These are phyloP conservation scores for Odocoileus hemionus DNA, from an alignment of 2,113 vertebrate genomes.

Conservation along the genomic window DNA sequence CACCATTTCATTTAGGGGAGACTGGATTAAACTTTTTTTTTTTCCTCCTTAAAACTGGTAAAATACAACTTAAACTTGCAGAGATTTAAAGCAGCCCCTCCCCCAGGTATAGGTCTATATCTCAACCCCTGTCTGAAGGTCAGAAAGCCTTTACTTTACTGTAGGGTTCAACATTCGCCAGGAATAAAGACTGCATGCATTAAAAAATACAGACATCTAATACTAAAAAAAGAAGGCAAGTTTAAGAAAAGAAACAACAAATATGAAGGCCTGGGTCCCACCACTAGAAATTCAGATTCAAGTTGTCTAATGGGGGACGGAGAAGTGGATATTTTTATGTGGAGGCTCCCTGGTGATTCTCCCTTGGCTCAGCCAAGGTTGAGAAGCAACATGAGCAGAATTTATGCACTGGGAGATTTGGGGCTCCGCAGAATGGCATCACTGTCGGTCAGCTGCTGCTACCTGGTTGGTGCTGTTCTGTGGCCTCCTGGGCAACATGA, in stretches of 20 bases:
- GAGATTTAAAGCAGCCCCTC: not conserved
- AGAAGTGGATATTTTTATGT: not conserved
- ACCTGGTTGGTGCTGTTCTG: not conserved
- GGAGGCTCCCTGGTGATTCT: not conserved
- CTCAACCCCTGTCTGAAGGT: not conserved
- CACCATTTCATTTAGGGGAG: not conserved
- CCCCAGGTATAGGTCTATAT: not conserved
- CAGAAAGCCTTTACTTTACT: not conserved
- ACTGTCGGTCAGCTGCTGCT: not conserved
- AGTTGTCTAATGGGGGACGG: not conserved
- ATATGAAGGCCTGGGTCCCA: not conserved
- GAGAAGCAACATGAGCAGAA: not conserved
- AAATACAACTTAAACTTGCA: not conserved
- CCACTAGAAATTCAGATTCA: constrained; percentile 9
- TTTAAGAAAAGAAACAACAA: not conserved
- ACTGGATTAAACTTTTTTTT: not conserved
- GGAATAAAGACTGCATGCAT: not conserved
- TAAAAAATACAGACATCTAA: not conserved
- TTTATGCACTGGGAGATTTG: not conserved
- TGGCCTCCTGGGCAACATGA: not conserved
- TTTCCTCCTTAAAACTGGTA: not conserved
- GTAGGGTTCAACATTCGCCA: not conserved
- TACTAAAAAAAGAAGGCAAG: not conserved
- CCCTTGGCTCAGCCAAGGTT: not conserved
- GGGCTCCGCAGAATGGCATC: not conserved